These are phyloP conservation scores for Ciconia stormi DNA, from an alignment of 2,113 vertebrate genomes.

Conservation along the genomic window DNA sequence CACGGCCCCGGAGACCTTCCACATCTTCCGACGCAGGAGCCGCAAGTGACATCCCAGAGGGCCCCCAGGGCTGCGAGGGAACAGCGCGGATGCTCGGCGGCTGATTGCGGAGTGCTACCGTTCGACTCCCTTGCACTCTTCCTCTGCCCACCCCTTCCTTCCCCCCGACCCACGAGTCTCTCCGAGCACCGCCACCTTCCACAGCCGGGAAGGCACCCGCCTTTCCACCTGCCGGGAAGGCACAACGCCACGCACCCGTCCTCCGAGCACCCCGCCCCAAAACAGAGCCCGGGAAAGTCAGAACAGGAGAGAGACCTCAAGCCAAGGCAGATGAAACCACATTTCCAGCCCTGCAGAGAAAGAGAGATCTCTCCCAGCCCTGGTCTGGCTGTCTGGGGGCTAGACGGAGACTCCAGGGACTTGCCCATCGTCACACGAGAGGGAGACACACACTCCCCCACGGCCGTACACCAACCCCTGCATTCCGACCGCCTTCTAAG, in stretches of 20 bases:
- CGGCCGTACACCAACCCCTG: background rate
- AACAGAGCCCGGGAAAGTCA: background rate
- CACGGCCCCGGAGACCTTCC: background rate
- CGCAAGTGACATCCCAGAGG: rapidly evolving
- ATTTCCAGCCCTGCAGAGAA: background rate
- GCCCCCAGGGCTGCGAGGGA: rapidly evolving
- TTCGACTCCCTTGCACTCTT: background rate
- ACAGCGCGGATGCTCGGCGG: rapidly evolving
- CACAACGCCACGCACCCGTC: background rate
- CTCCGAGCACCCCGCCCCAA: background rate
- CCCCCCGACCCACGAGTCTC: background rate
- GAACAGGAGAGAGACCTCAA: background rate
- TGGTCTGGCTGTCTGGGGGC: background rate
- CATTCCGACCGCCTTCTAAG: background rate
- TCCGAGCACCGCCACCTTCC: background rate
- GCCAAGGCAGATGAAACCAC: background rate
- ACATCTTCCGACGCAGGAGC: background rate
- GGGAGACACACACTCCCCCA: background rate
- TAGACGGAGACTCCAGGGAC: background rate
- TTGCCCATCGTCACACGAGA: rapidly evolving
- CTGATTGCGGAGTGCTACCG: background rate
- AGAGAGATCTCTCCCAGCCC: background rate
- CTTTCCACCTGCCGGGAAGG: background rate
- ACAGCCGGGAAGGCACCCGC: background rate
- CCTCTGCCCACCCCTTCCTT: background rate